A percentile compares a stretch with the other conserved stretches of the same genome.
These are phyloP conservation scores for Heliothis peltigera DNA, from an alignment of 2,888 invertebrate genomes.

Conservation along the genomic window DNA sequence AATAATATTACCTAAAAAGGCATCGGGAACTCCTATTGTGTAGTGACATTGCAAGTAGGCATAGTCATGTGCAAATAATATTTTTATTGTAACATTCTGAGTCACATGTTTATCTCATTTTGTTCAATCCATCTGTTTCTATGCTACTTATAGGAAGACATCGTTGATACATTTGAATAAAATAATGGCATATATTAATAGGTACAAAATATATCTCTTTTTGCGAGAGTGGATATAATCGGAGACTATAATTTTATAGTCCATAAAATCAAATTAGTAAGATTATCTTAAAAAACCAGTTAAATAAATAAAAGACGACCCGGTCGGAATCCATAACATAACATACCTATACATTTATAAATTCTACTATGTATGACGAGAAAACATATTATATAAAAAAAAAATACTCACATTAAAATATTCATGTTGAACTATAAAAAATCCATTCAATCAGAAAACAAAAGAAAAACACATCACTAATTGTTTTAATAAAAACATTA, in stretches of 20 bases:
- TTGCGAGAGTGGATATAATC: not conserved
- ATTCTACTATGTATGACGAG: not conserved
- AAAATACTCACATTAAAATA: conserved; percentile 63
- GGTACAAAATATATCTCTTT: not conserved
- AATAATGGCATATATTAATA: not conserved
- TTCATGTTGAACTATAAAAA: conserved; percentile 62
- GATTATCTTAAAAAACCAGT: not conserved
- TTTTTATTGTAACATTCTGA: conserved; percentile 7
- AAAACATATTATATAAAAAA: conserved; percentile 10
- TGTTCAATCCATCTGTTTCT: not conserved
- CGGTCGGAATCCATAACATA: not conserved
- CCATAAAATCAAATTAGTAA: not conserved
- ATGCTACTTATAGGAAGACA: not conserved
- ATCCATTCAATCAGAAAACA: conserved; percentile 35
- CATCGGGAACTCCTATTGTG: not conserved
- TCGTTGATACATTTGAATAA: not conserved
- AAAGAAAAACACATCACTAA: conserved; percentile 45
- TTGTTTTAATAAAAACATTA: conserved; percentile 41
- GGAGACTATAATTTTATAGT: not conserved
- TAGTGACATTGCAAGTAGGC: not conserved
- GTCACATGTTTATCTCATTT: not conserved
- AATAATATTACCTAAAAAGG: conserved; percentile 1
- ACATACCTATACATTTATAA: too few relatives aligned
- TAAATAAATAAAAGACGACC: not conserved
- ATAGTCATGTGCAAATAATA: conserved; percentile 1